Evolutionary conservation across 2,888 invertebrate species (phyloP).

Genomic region (Sarcophaga rosellei): DNA sequence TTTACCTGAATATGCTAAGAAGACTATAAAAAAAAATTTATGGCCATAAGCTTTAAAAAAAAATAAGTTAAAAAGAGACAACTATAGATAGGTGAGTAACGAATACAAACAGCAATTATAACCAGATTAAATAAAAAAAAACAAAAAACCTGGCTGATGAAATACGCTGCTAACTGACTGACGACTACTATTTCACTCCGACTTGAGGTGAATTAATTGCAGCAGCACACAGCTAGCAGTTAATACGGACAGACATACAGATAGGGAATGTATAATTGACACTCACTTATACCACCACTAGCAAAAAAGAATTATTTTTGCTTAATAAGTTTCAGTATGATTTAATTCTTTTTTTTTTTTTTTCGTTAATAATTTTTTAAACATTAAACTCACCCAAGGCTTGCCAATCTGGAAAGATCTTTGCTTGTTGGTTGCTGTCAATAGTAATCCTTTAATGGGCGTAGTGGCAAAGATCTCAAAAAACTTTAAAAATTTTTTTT

Average conservation of each 20-base stretch:
- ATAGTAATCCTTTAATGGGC: conserved; percentile 34
- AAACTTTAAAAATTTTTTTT: neutral
- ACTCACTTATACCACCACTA: neutral
- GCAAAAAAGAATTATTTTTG: conserved; percentile 6
- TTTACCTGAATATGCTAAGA: conserved; percentile 33
- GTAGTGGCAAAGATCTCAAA: conserved; percentile 8
- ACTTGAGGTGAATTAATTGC: conserved; percentile 64
- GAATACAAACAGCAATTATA: conserved; percentile 25
- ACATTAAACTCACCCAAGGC: conserved; percentile 51
- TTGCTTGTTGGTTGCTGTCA: neutral
- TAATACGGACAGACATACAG: conserved; percentile 6
- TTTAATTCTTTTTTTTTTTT: conserved; percentile 35
- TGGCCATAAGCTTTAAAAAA: neutral
- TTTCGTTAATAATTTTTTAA: neutral
- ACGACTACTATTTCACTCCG: conserved; percentile 62
- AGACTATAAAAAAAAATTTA: conserved; percentile 3
- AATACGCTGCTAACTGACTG: conserved; percentile 21
- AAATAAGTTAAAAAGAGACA: conserved; percentile 57
- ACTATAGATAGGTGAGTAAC: conserved; percentile 38
- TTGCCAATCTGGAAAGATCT: conserved; percentile 11
- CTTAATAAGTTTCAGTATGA: conserved; percentile 15
- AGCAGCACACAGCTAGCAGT: conserved; percentile 14
- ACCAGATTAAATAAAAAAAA: conserved; percentile 34
- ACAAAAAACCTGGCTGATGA: conserved; percentile 44
- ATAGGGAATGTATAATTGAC: neutral